Conservation (phyloP, 2,113 vertebrate species). For the Pelvicachromis taeniatus region DNA sequence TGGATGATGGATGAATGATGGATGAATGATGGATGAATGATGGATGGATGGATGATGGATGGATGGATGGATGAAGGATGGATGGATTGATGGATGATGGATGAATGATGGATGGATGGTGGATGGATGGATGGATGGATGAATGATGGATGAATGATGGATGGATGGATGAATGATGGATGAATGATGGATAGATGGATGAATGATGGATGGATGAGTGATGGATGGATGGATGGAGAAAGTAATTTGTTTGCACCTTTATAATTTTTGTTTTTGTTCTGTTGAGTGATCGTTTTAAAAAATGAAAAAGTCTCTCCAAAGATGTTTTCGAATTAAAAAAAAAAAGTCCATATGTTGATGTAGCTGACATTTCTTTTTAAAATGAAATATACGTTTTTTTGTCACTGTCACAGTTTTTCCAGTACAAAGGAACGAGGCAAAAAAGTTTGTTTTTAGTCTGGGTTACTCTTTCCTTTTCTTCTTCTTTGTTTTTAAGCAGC, state of each 20-base stretch:
- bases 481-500: slow-evolving; percentile 55
- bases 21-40: no score
- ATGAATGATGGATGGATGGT: no score
- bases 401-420: neutral
- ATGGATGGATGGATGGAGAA: no score
- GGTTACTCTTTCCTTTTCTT: slow-evolving; percentile 54
- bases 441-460: neutral
- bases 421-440: neutral
- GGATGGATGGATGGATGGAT: no score
- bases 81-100: no score
- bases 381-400: neutral
- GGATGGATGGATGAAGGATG: no score
- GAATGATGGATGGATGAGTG: no score
- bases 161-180: no score
- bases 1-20: no score
- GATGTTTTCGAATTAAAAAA: neutral
- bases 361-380: neutral
- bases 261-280: neutral
- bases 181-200: no score
- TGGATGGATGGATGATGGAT: no score
- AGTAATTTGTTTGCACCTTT: neutral
- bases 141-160: no score
- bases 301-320: neutral
- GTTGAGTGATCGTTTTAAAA: neutral
- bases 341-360: neutral